Percentiles rank a stretch among this genome's conserved stretches.
phyloP scores from a whole-genome alignment of 1,140 invertebrate species.

The Wasmannia auropunctata region DNA sequence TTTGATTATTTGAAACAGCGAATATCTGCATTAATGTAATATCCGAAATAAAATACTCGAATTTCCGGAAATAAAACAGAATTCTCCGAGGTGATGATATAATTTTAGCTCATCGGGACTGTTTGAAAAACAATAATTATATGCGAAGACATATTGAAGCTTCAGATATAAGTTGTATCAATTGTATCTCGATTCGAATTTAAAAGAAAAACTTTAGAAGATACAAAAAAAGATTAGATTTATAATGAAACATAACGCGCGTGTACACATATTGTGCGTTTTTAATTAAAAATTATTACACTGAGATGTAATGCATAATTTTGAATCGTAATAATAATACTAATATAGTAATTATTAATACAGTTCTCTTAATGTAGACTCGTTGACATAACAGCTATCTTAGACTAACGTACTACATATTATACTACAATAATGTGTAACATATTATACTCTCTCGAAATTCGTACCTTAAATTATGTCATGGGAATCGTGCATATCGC shows the following conservation, averaged over 20 bases:
- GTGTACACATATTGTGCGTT: not conserved
- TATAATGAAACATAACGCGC: not conserved
- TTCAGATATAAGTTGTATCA: too few species aligned
- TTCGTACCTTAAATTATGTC: not conserved
- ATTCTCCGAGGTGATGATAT: not conserved
- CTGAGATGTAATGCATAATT: not conserved
- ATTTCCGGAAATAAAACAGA: not conserved
- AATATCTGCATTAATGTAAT: not conserved
- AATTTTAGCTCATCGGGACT: not conserved
- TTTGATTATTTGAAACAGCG: not conserved
- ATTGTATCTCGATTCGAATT: too few species aligned
- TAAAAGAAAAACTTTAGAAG: not conserved
- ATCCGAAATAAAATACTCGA: not conserved
- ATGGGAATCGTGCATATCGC: not conserved
- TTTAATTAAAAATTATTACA: not conserved
- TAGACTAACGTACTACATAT: too few species aligned
- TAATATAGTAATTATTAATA: too few species aligned
- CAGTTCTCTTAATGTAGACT: too few species aligned
- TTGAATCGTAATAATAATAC: not conserved
- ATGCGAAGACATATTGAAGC: not conserved
- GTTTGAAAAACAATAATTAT: not conserved
- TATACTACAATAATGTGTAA: too few species aligned
- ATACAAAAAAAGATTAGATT: not conserved
- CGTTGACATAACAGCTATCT: too few species aligned
- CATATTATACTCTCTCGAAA: not conserved